Evolutionary conservation across 2,797 vertebrate species (phyloP).

Genomic region (Argyrosomus regius): DNA sequence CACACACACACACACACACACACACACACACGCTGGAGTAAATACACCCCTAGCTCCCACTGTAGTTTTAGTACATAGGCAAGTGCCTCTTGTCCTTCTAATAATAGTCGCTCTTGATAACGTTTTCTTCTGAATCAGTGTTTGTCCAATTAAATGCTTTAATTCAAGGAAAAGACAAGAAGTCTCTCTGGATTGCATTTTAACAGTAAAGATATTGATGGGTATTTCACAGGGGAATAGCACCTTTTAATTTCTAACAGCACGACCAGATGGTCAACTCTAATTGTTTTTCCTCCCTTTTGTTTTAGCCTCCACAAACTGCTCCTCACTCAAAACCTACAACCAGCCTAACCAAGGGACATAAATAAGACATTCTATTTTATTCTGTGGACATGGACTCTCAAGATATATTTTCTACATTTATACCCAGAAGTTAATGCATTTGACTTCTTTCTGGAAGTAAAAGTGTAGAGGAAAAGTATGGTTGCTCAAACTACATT

Average conservation of each 20-base stretch:
- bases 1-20: background rate
- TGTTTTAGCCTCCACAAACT: slow-evolving; percentile 5
- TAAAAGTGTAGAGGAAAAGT: background rate
- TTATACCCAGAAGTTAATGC: background rate
- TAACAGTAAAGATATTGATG: slow-evolving; percentile 7
- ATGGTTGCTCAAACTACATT: slow-evolving; percentile 8
- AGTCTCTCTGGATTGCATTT: slow-evolving; percentile 6
- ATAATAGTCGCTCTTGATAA: slow-evolving; percentile 9
- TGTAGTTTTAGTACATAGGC: background rate
- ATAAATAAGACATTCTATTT: background rate
- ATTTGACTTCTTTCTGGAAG: background rate
- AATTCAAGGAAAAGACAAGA: slow-evolving; percentile 34
- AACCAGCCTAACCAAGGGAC: background rate
- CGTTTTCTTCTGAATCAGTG: background rate
- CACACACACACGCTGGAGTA: slow-evolving; percentile 2
- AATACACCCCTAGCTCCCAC: slow-evolving; percentile 18
- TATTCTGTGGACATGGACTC: background rate
- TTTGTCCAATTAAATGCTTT: slow-evolving; percentile 29
- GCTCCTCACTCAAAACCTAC: background rate
- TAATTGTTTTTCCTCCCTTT: slow-evolving; percentile 12
- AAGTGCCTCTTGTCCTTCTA: slow-evolving; percentile 23
- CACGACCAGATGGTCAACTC: slow-evolving; percentile 27
- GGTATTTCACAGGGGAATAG: slow-evolving; percentile 1
- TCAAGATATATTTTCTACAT: background rate
- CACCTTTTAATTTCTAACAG: slow-evolving; percentile 25